A percentile compares a stretch with the other conserved stretches of the same genome.
Evolutionary conservation across 2,113 vertebrate genomes (phyloP).

Genomic region (Trematomus loennbergii): DNA sequence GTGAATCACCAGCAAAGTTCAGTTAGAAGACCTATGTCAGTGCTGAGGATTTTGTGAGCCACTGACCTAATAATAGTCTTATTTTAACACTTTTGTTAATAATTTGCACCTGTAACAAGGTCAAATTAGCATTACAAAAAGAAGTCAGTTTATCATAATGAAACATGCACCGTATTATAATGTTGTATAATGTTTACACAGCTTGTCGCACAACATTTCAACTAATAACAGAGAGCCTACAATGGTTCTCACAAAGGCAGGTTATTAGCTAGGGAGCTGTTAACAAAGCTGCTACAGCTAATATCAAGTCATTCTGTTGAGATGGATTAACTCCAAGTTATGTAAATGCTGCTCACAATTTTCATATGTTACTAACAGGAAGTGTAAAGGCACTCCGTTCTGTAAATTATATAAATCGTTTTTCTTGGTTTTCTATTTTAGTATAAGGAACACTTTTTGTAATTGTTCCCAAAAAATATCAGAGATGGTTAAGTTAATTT

Average conservation of each 20-base stretch:
- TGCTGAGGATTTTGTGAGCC: background rate
- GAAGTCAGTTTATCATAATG: background rate
- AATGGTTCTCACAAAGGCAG: background rate
- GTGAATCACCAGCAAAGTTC: background rate
- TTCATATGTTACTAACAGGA: background rate
- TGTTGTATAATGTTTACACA: too few relatives aligned
- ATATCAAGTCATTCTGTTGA: constrained; percentile 6
- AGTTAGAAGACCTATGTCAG: background rate
- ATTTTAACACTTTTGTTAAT: background rate
- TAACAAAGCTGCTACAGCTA: constrained; percentile 14
- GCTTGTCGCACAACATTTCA: background rate
- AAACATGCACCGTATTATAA: too few relatives aligned
- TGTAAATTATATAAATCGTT: background rate
- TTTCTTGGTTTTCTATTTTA: background rate
- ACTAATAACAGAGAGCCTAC: background rate
- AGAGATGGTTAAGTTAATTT: background rate
- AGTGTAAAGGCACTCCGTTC: too few relatives aligned
- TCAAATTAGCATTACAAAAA: too few relatives aligned
- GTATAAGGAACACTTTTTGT: background rate
- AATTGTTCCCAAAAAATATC: background rate
- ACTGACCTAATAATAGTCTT: background rate
- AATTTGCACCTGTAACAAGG: background rate
- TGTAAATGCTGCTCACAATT: background rate
- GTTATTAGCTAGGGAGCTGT: background rate
- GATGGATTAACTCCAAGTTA: constrained; percentile 2